These are phyloP conservation scores for Hermatobates lingyangjiaoensis DNA, from an alignment of 1,140 invertebrate genomes.

Conservation along the genomic window DNA sequence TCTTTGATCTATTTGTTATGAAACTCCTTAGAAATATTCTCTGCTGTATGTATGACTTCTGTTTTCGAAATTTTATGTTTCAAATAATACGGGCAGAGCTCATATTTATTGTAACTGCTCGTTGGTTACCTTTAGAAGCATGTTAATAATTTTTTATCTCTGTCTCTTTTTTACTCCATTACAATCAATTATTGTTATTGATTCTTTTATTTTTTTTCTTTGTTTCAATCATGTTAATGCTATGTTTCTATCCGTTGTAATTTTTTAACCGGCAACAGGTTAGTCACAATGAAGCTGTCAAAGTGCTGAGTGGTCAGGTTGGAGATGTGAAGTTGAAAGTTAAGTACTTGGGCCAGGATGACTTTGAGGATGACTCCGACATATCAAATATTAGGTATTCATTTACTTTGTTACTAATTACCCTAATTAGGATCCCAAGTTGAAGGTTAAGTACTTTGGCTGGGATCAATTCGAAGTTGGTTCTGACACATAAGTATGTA, in stretches of 20 bases:
- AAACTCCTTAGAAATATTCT: too few relatives aligned
- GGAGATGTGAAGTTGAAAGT: conserved; percentile 50
- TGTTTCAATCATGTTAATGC: not conserved
- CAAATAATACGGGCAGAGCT: too few relatives aligned
- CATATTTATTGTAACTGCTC: too few relatives aligned
- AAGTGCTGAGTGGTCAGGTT: conserved; percentile 43
- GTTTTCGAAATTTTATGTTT: too few relatives aligned
- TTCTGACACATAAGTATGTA: too few relatives aligned
- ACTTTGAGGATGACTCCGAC: conserved; percentile 33
- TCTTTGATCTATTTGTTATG: too few relatives aligned
- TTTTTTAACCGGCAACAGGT: conserved; percentile 23
- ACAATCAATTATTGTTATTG: not conserved
- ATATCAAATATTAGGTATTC: conserved; percentile 27
- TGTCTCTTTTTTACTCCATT: not conserved
- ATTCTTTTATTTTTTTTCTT: not conserved
- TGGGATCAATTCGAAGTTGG: too few relatives aligned
- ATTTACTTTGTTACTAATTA: conserved; percentile 6
- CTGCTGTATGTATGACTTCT: too few relatives aligned
- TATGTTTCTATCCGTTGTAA: not conserved
- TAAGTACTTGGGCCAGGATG: conserved; percentile 49
- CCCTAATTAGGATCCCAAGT: not conserved
- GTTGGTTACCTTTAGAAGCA: too few relatives aligned
- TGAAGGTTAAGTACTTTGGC: too few relatives aligned
- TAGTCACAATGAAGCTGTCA: conserved; percentile 52
- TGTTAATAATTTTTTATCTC: too few relatives aligned